phyloP scores from a whole-genome alignment of 2,888 invertebrate genomes.

The Agriopis marginaria region DNA sequence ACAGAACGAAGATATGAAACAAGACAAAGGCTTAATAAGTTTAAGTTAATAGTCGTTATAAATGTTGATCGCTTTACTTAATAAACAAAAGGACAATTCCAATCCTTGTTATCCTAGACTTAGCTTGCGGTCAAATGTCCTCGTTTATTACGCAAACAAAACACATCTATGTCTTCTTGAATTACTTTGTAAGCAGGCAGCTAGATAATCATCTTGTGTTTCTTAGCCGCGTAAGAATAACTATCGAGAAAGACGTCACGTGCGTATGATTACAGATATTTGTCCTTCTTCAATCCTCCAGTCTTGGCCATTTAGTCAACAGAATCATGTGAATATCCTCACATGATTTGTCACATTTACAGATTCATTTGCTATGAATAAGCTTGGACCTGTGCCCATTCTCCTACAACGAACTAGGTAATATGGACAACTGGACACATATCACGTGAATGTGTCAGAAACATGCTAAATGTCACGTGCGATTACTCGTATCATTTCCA shows the following conservation, averaged over 20 bases:
- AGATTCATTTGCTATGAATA: conserved; percentile 28
- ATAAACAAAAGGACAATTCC: conserved; percentile 1
- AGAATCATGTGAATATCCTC: conserved; percentile 43
- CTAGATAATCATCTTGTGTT: background rate
- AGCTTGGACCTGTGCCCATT: conserved; percentile 40
- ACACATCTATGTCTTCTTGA: conserved; percentile 6
- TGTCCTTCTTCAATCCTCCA: conserved; percentile 15
- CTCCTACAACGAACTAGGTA: conserved; percentile 23
- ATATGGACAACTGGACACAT: conserved; percentile 7
- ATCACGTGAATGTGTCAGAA: conserved; percentile 29
- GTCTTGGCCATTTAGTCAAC: conserved; percentile 10
- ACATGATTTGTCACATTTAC: conserved; percentile 43
- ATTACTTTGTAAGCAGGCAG: conserved; percentile 5
- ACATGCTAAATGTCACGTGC: conserved; percentile 11
- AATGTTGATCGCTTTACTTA: conserved; percentile 1
- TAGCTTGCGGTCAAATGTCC: conserved; percentile 37
- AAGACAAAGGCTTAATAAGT: conserved; percentile 5
- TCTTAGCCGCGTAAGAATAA: background rate
- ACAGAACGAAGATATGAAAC: conserved; percentile 5
- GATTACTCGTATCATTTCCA: conserved; percentile 3
- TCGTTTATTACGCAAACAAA: conserved; percentile 10
- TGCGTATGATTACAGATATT: conserved; percentile 9
- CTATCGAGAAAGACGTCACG: conserved; percentile 12
- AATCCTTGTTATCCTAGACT: conserved; percentile 15
- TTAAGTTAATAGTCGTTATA: conserved; percentile 19